Evolutionary conservation across 2,888 invertebrate species (phyloP).

Genomic region (Panopea generosa): DNA sequence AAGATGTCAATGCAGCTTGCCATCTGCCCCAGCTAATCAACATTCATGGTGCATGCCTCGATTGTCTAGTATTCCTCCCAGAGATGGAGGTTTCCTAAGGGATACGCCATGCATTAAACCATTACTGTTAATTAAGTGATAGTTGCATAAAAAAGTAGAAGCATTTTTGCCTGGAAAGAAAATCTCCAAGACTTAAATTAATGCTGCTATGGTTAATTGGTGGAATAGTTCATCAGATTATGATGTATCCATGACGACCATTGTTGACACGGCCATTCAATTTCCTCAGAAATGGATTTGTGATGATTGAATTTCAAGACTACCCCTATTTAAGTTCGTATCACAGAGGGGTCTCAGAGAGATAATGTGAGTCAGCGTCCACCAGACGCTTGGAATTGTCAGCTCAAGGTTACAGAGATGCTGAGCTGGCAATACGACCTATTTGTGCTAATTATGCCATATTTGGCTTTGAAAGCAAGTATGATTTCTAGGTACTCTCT

Average conservation of each 20-base stretch:
- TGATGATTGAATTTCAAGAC: conserved; percentile 55
- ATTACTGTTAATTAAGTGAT: conserved; percentile 57
- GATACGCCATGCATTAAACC: conserved; percentile 45
- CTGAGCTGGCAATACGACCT: conserved; percentile 39
- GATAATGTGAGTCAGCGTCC: too few relatives aligned
- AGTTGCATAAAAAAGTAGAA: conserved; percentile 48
- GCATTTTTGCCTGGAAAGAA: conserved; percentile 23
- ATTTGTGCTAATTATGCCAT: conserved; percentile 39
- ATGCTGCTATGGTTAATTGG: conserved; percentile 62
- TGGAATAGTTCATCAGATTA: conserved; percentile 64
- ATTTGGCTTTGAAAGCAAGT: conserved; percentile 15
- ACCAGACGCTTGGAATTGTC: too few relatives aligned
- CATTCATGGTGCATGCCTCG: background rate
- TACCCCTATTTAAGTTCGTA: conserved; percentile 40
- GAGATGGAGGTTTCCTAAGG: conserved; percentile 13
- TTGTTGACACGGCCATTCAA: conserved; percentile 63
- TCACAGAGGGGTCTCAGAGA: conserved; percentile 1
- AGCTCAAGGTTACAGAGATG: conserved; percentile 28
- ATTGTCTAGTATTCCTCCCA: background rate
- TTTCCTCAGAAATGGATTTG: conserved; percentile 60
- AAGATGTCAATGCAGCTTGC: conserved; percentile 2
- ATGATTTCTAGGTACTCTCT: too few relatives aligned
- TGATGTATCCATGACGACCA: conserved; percentile 56
- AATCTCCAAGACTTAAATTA: conserved; percentile 32
- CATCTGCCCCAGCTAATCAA: conserved; percentile 3